Percentiles rank a stretch among this genome's conserved stretches.
Evolutionary conservation across 2,797 vertebrate species (phyloP).

Genomic region (Channallabes apus): DNA sequence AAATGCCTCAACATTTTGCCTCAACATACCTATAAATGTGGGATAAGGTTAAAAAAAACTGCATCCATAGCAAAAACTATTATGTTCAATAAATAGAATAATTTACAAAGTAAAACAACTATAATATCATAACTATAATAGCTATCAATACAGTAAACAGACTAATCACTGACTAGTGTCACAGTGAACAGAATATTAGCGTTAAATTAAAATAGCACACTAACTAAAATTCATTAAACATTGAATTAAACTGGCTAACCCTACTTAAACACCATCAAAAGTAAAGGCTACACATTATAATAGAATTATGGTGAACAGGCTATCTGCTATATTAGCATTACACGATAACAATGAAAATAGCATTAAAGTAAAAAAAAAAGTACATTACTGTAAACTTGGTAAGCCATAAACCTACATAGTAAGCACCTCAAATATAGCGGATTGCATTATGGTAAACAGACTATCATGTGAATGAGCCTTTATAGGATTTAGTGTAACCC

Average conservation of each 20-base stretch:
- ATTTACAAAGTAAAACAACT: neutral
- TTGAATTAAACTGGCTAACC: neutral
- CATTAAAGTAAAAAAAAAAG: neutral
- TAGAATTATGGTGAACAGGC: neutral
- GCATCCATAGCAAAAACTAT: neutral
- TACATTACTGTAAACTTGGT: neutral
- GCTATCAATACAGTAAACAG: neutral
- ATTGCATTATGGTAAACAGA: neutral
- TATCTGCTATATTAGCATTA: neutral
- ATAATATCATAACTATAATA: neutral
- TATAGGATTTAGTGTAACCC: neutral
- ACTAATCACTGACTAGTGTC: neutral
- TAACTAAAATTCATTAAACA: neutral
- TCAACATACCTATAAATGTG: too few species aligned
- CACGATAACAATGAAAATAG: neutral
- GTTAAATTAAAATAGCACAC: neutral
- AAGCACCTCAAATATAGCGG: neutral
- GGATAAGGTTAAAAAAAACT: neutral
- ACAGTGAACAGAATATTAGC: neutral
- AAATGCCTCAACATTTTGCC: neutral
- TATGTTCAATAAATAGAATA: neutral
- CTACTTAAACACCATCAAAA: neutral
- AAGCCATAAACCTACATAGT: neutral
- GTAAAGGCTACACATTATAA: neutral
- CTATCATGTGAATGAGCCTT: neutral